Evolutionary conservation across 2,888 invertebrate species (phyloP), one percentile per base, ranked within the genome.

Genomic region (Diarsia brunnea): DNA sequence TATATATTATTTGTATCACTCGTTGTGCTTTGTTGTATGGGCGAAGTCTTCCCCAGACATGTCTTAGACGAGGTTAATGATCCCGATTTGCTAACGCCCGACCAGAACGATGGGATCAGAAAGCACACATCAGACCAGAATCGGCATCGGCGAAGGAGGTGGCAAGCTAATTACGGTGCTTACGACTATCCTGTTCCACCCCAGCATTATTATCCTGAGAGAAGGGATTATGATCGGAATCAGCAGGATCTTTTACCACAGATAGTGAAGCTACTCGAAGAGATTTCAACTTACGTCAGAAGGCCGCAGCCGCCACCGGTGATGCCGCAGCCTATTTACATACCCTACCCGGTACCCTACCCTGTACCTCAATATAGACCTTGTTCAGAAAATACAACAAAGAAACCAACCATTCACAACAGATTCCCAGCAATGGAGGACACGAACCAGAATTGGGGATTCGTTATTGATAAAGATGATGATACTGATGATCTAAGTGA

Each of bases 251-350:
- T 91, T 1, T 77, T 94, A 8, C 89, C 91, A 1, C 91, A 93
- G 73, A 94, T 96, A 69, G 87, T 91, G 19, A 92, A 89, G 72
- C 78, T 94, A 45, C 87, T 95, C 27, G 94, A 95, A 70, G 95
- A 96, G 65, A 91, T 96, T 74, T 88, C 93, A 2, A 73, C 76
- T 19, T 90, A 91, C 53, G 75, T 95, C 21, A 92, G 84, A 73
- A 89, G 91, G 24, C 91, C 92, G 0, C 91, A 89, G 8, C 84
- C 86, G 0, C 89, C 88, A 0, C 89, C 92, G 1, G 90, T 88
- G 1, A 89, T 91, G n/a, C 93, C 94, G 2, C 94, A 94, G 70
- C 93, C 94, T 5, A 92, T 95, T 72, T 95, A 95, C 86, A 88
- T 96, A 47, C 95, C 93, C 1, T 95, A 94, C 73, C 93, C 94